These are phyloP conservation scores for Sycophaga agraensis DNA, from an alignment of 1,140 invertebrate species.

Conservation along the genomic window DNA sequence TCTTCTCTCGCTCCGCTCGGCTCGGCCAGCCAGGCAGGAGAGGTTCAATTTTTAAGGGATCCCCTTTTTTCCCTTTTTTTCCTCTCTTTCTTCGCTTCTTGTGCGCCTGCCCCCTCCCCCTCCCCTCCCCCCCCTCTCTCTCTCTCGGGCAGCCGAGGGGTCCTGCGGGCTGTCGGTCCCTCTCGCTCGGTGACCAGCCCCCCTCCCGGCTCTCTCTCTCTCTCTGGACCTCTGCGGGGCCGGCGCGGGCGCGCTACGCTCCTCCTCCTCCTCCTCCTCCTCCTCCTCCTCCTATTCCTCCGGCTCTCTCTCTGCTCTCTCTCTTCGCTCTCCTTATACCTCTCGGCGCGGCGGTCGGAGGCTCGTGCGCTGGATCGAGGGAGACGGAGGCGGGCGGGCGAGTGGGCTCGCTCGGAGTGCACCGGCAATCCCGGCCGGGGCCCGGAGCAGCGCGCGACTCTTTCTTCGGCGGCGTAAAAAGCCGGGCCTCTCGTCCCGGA, in stretches of 20 bases:
- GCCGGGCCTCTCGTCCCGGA: background rate
- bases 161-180: conserved; percentile 17
- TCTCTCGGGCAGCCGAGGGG: conserved; percentile 8
- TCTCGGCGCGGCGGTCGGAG: conserved; percentile 13
- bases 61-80: conserved; percentile 47
- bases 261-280: conserved; percentile 13
- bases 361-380: too few species aligned
- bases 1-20: background rate
- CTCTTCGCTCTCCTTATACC: conserved; percentile 23
- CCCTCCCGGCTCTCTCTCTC: conserved; percentile 5
- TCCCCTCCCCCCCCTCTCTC: conserved; percentile 21
- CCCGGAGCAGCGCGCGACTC: too few species aligned
- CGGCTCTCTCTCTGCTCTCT: conserved; percentile 8
- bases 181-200: background rate
- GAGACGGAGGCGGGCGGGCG: too few species aligned
- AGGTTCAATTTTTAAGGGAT: conserved; percentile 57
- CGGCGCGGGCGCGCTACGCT: conserved; percentile 3
- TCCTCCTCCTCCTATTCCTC: conserved; percentile 11
- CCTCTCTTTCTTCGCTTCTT: conserved; percentile 38
- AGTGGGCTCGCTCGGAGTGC: conserved; percentile 1
- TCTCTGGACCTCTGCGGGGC: conserved; percentile 15
- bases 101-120: conserved; percentile 14
- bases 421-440: too few species aligned
- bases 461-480: too few species aligned
- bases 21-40: background rate